Conservation (phyloP, 2,113 vertebrate genomes). For the Lucifuga dentata region DNA sequence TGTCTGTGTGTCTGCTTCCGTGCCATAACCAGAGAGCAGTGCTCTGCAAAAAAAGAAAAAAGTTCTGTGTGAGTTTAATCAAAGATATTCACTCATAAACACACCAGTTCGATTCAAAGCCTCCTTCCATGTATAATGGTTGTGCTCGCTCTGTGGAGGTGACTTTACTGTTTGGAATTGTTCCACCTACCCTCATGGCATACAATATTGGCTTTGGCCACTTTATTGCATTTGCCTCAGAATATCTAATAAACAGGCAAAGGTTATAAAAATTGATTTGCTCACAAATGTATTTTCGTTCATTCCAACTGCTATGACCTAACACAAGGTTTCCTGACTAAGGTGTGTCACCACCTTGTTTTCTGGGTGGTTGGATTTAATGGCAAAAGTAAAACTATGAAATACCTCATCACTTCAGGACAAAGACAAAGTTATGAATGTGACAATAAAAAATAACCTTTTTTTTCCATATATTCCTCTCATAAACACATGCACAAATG, state of each 20-base stretch:
- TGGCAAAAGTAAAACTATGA: constrained; percentile 8
- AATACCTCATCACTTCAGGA: constrained; percentile 13
- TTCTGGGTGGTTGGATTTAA: constrained; percentile 17
- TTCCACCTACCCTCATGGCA: constrained; percentile 66
- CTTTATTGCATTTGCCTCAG: constrained; percentile 76
- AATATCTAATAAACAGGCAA: constrained; percentile 80
- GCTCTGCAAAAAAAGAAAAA: constrained; percentile 24
- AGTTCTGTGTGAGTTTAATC: constrained; percentile 60
- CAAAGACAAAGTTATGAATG: constrained; percentile 8
- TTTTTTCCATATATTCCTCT: background rate
- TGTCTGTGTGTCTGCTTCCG: constrained; percentile 29
- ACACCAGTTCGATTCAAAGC: constrained; percentile 60
- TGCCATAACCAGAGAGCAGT: background rate
- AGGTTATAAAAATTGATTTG: constrained; percentile 81
- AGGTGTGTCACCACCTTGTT: constrained; percentile 46
- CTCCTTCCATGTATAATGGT: constrained; percentile 48
- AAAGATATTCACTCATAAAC: constrained; percentile 77
- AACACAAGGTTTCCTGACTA: constrained; percentile 55
- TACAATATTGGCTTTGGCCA: constrained; percentile 71
- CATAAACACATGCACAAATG: background rate
- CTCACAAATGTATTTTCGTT: constrained; percentile 79
- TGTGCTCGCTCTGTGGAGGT: constrained; percentile 64
- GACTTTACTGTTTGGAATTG: constrained; percentile 78
- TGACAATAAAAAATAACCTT: background rate
- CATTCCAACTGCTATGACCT: constrained; percentile 68